Conservation (phyloP, 2,888 invertebrate genomes). For the Myathropa florea region DNA sequence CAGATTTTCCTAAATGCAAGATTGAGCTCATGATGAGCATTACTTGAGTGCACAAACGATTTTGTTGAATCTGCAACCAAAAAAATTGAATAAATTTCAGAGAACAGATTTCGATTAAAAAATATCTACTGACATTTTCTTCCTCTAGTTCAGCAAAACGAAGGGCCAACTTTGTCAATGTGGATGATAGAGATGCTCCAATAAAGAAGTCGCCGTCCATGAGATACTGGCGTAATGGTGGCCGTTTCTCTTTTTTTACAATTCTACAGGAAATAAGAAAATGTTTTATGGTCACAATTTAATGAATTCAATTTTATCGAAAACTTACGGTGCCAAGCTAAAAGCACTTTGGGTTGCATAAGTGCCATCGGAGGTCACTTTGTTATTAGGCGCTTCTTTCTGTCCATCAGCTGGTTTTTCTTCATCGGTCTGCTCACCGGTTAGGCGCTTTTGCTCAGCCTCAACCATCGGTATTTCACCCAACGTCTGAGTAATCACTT, state of each 20-base stretch:
- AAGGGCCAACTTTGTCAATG: slow-evolving; percentile 94
- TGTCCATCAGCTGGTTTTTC: slow-evolving; percentile 74
- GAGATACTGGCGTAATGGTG: slow-evolving; percentile 92
- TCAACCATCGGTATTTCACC: slow-evolving; percentile 86
- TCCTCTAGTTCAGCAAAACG: slow-evolving; percentile 83
- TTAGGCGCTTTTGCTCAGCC: slow-evolving; percentile 86
- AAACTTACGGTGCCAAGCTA: slow-evolving; percentile 87
- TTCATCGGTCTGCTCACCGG: slow-evolving; percentile 86
- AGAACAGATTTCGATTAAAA: not conserved
- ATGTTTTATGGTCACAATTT: not conserved
- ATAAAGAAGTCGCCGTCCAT: slow-evolving; percentile 98
- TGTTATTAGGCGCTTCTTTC: slow-evolving; percentile 77
- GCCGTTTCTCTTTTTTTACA: slow-evolving; percentile 86
- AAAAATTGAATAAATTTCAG: not conserved
- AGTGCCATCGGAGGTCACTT: slow-evolving; percentile 98
- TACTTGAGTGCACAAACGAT: slow-evolving; percentile 88
- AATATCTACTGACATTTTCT: slow-evolving; percentile 73
- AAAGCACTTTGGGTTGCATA: slow-evolving; percentile 99
- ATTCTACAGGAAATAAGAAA: slow-evolving; percentile 77
- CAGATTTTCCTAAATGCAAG: slow-evolving; percentile 91
- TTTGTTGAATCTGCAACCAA: slow-evolving; percentile 78
- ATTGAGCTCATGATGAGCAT: slow-evolving; percentile 94
- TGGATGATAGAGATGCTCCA: slow-evolving; percentile 94
- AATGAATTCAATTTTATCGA: not conserved
- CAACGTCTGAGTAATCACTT: slow-evolving; percentile 87